Base-by-base conservation (phyloP, 2,113 vertebrate species). In the Lanius ludovicianus region DNA sequence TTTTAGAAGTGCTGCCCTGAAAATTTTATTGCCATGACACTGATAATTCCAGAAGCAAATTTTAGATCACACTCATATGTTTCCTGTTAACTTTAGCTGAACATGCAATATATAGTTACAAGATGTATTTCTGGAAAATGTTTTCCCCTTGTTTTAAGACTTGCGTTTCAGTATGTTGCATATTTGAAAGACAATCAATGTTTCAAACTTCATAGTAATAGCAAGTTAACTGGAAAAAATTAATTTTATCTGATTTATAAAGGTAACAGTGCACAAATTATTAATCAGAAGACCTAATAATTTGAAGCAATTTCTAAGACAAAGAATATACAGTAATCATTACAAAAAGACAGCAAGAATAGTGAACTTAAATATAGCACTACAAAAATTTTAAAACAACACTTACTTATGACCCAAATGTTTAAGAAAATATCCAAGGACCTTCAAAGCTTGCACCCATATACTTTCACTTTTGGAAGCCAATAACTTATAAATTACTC, bases 341-440 rank as follows among this genome's bases (percentile, higher is more conserved):
- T 24, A 94, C 27, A 85, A 57, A 94, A 89, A 47, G 14, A 49
- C 7, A 79, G 18, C 31, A 83, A 57, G 3, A 68, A 65, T 28
- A 59, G 18, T 70, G 19, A 94, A 50, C 2, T 67, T 89, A 55
- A 74, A 56, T 33, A 46, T 3, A 35, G 0, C 3, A 63, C 17
- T 24, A 37, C 5, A 70, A 60, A n/a, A 47, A 76, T 39, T 67
- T 89, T 70, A 15, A 91, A 91, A 55, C 1, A 15, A 55, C 42
- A 99, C 99, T 99, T 98, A 99, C 99, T 99, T 99, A 98, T 99
- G 99, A 88, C 99, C 99, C 96, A 99, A 97, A 96, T 99, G 99
- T 96, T 99, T 99, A 90, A 99, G 98, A 97, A 99, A 99, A 97
- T 99, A 99, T 70, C 99, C 99, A 71, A 99, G 98, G 68, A 99